Evolutionary conservation across 2,888 invertebrate species (phyloP).

Genomic region (Steinernema carpocapsae): DNA sequence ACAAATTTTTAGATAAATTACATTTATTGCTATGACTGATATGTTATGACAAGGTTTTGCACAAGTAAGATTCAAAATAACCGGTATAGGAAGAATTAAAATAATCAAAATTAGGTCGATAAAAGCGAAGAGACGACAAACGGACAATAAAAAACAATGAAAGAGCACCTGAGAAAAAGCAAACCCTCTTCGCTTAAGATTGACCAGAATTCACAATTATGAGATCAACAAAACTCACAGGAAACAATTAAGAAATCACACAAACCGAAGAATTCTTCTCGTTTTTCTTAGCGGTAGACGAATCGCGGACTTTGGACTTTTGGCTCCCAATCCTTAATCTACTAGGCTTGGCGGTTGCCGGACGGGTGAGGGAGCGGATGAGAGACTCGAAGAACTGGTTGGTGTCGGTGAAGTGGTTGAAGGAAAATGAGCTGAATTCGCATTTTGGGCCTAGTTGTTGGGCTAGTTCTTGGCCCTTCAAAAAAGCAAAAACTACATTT

Average conservation of each 20-base stretch:
- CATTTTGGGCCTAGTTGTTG: slow-evolving; percentile 42
- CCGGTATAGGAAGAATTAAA: background rate
- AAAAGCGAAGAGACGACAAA: slow-evolving; percentile 11
- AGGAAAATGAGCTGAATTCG: slow-evolving; percentile 40
- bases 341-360: background rate
- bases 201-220: background rate
- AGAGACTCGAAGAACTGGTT: slow-evolving; percentile 29
- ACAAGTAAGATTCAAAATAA: background rate
- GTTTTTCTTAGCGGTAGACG: background rate
- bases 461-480: slow-evolving; percentile 43
- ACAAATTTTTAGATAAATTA: too few species aligned
- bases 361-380: background rate
- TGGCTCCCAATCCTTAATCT: background rate
- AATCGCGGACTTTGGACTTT: slow-evolving; percentile 3
- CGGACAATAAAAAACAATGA: background rate
- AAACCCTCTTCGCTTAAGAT: background rate
- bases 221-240: slow-evolving; percentile 10
- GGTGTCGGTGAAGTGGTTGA: slow-evolving; percentile 33
- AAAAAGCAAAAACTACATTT: background rate
- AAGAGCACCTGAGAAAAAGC: background rate
- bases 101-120: background rate
- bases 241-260: slow-evolving; percentile 1
- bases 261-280: slow-evolving; percentile 21
- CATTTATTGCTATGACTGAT: background rate
- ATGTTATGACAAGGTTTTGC: background rate